These are phyloP conservation scores for Arion vulgaris DNA, from an alignment of 1,140 invertebrate genomes.

Conservation along the genomic window DNA sequence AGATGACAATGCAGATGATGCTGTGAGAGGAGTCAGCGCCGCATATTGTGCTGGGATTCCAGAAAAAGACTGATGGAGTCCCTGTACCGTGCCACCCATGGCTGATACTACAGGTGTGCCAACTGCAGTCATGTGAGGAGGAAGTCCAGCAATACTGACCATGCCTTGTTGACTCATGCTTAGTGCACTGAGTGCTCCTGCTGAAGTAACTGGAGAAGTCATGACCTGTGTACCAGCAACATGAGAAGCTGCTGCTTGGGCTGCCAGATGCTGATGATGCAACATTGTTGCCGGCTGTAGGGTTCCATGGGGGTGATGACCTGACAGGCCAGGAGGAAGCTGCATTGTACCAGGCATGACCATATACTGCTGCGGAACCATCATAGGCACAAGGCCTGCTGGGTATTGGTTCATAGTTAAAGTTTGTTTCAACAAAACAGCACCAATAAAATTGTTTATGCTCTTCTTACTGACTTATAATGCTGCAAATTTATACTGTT, in stretches of 20 bases:
- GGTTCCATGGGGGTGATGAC: conserved; percentile 42
- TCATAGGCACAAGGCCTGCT: conserved; percentile 65
- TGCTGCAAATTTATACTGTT: not conserved
- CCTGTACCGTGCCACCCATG: conserved; percentile 28
- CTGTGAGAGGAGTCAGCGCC: conserved; percentile 32
- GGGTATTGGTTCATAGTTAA: conserved; percentile 55
- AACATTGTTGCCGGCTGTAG: conserved; percentile 22
- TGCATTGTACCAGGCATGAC: conserved; percentile 54
- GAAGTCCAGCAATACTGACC: conserved; percentile 30
- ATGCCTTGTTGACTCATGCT: conserved; percentile 23
- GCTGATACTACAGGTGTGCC: not conserved
- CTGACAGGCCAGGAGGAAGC: conserved; percentile 42
- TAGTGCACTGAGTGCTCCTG: conserved; percentile 12
- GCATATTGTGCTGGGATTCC: conserved; percentile 41
- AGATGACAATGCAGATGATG: conserved; percentile 37
- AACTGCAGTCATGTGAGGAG: conserved; percentile 17
- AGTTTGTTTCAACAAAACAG: not conserved
- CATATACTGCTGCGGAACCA: conserved; percentile 66
- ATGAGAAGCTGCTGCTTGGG: conserved; percentile 42
- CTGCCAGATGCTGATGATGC: conserved; percentile 36
- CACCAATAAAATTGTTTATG: not conserved
- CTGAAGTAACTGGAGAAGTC: conserved; percentile 35
- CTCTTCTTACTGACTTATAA: not conserved
- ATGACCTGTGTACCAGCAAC: conserved; percentile 42
- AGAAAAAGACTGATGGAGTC: conserved; percentile 22